These are phyloP conservation scores for Gephyroberyx darwinii DNA, from an alignment of 2,797 vertebrate genomes.

Conservation along the genomic window DNA sequence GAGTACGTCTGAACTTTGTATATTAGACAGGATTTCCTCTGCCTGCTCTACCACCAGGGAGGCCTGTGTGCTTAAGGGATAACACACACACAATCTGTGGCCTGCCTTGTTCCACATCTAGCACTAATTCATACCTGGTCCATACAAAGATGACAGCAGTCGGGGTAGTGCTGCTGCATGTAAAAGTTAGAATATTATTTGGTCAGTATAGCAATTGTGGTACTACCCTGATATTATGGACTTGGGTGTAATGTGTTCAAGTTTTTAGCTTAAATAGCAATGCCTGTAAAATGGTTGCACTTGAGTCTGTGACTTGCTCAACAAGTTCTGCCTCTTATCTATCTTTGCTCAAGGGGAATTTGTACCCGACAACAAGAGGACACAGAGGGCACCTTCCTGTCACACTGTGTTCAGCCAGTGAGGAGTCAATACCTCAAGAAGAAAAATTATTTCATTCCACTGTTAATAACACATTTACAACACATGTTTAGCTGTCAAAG, in stretches of 20 bases:
- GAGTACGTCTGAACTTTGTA: too few relatives aligned
- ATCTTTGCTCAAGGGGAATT: conserved; percentile 39
- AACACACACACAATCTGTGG: too few relatives aligned
- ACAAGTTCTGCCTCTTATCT: conserved; percentile 32
- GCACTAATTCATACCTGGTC: too few relatives aligned
- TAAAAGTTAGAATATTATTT: too few relatives aligned
- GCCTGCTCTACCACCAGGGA: too few relatives aligned
- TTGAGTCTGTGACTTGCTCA: conserved; percentile 18
- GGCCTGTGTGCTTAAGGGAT: too few relatives aligned
- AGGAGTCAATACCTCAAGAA: neutral
- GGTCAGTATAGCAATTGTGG: neutral
- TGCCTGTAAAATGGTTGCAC: conserved; percentile 24
- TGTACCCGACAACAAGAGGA: conserved; percentile 51
- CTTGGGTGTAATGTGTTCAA: neutral
- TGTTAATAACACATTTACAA: too few relatives aligned
- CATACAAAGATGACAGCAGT: too few relatives aligned
- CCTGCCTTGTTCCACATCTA: too few relatives aligned
- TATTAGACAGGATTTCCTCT: too few relatives aligned
- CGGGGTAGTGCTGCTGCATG: too few relatives aligned
- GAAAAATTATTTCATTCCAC: neutral
- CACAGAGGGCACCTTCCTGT: conserved; percentile 26
- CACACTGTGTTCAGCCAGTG: conserved; percentile 11
- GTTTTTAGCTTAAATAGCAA: conserved; percentile 4
- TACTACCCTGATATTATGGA: conserved; percentile 1
- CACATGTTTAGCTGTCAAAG: too few relatives aligned